These are phyloP conservation scores for Osmerus mordax DNA, from an alignment of 2,113 vertebrate species.

Conservation along the genomic window DNA sequence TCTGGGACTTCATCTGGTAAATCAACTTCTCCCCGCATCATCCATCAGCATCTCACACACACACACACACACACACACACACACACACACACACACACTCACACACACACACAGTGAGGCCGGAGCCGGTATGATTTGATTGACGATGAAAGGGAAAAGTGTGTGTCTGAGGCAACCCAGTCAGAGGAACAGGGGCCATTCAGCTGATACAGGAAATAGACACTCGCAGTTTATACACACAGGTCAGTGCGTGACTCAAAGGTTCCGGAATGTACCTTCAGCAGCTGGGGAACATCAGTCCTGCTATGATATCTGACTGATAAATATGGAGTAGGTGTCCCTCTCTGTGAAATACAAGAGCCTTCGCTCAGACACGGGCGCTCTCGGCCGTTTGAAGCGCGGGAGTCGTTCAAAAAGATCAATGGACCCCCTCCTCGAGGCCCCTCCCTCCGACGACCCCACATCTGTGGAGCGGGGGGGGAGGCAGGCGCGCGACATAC, in stretches of 20 bases:
- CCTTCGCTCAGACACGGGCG: neutral
- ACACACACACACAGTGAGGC: slow-evolving; percentile 15
- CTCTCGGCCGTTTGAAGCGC: neutral
- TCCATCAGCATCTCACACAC: slow-evolving; percentile 62
- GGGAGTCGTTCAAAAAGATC: slow-evolving; percentile 3
- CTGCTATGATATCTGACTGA: neutral
- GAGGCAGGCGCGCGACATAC: no score
- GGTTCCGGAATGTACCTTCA: slow-evolving; percentile 21
- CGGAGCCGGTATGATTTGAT: slow-evolving; percentile 24
- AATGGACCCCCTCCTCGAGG: slow-evolving; percentile 11
- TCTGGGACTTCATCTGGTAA: slow-evolving; percentile 36
- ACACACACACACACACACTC: slow-evolving; percentile 39
- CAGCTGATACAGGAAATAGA: slow-evolving; percentile 2
- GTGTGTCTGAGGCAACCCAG: slow-evolving; percentile 1
- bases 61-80: slow-evolving; percentile 29
- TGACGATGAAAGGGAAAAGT: slow-evolving; percentile 15
- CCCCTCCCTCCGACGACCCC: neutral
- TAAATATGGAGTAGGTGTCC: slow-evolving; percentile 25
- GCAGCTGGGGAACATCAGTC: slow-evolving; percentile 29
- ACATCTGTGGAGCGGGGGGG: neutral
- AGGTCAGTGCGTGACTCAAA: slow-evolving; percentile 19
- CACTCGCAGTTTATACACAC: neutral
- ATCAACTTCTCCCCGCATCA: slow-evolving; percentile 57
- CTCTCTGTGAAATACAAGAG: neutral
- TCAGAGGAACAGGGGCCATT: slow-evolving; percentile 2